Percentiles rank a stretch among this genome's conserved stretches.
Evolutionary conservation across 2,888 invertebrate species (phyloP).

Genomic region (Ariolimax columbianus): DNA sequence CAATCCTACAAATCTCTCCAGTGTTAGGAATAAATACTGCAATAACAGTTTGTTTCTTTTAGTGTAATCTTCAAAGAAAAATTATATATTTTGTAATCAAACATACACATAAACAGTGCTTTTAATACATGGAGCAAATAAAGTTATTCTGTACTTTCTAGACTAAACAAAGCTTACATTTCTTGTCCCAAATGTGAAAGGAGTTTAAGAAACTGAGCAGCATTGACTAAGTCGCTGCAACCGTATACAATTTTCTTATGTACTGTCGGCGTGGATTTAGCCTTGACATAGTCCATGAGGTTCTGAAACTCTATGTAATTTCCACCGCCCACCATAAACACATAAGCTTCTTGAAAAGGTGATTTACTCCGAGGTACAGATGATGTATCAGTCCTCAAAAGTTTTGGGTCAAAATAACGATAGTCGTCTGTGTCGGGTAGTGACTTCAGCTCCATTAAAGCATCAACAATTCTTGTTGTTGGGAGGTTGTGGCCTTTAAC

Average conservation of each 20-base stretch:
- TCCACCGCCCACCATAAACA: conserved; percentile 83
- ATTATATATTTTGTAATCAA: no score
- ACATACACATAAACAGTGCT: no score
- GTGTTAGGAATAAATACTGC: no score
- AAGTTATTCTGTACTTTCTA: background rate
- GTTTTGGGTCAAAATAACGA: conserved; percentile 95
- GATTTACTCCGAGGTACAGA: conserved; percentile 75
- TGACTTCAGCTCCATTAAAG: conserved; percentile 89
- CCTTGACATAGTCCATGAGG: conserved; percentile 94
- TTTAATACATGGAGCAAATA: background rate
- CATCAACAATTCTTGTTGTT: conserved; percentile 94
- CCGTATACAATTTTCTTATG: conserved; percentile 94
- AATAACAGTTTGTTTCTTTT: no score
- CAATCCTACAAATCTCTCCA: no score
- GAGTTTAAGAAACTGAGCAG: conserved; percentile 95
- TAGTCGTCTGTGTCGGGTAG: conserved; percentile 91
- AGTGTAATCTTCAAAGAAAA: no score
- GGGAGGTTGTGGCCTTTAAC: conserved; percentile 98
- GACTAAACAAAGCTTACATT: conserved; percentile 32
- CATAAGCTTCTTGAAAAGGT: conserved; percentile 78
- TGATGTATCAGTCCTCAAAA: conserved; percentile 83
- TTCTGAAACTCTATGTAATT: conserved; percentile 99
- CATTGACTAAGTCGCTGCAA: conserved; percentile 94
- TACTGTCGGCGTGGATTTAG: conserved; percentile 81
- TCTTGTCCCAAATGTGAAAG: conserved; percentile 68